These are phyloP conservation scores for Muscicapa adusta DNA, from an alignment of 2,113 vertebrate species.

Conservation along the genomic window DNA sequence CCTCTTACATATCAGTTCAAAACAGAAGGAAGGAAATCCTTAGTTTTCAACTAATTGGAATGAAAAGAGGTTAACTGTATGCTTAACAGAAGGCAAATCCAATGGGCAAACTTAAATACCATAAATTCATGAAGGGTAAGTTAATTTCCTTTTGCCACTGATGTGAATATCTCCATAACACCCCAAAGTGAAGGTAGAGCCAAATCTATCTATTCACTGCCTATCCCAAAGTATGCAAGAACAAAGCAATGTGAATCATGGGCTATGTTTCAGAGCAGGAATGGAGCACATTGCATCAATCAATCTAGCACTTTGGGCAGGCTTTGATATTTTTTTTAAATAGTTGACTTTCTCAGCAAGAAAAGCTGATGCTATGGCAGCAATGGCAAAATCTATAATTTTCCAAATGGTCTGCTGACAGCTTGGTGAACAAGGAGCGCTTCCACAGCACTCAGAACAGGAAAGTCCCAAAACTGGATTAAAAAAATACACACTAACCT, in stretches of 20 bases:
- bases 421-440: background rate
- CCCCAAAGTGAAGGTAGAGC: background rate
- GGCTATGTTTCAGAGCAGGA: background rate
- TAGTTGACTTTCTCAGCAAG: background rate
- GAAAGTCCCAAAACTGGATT: background rate
- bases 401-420: background rate
- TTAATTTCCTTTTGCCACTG: background rate
- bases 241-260: accelerated
- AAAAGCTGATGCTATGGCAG: background rate
- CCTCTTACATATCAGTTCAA: conserved; percentile 79
- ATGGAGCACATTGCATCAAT: background rate
- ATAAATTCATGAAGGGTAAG: background rate
- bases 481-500: background rate
- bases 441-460: background rate
- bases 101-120: background rate
- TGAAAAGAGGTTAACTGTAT: conserved; percentile 50
- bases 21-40: conserved; percentile 82
- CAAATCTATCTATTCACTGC: background rate
- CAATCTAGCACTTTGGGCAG: background rate
- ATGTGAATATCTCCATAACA: background rate
- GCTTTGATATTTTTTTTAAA: background rate
- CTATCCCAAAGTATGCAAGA: background rate
- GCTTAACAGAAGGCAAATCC: conserved; percentile 48
- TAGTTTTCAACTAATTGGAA: conserved; percentile 64
- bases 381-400: background rate